Evolutionary conservation across 23 tunicate species (phyloP).

Genomic region (Aplidium turbinatum): DNA sequence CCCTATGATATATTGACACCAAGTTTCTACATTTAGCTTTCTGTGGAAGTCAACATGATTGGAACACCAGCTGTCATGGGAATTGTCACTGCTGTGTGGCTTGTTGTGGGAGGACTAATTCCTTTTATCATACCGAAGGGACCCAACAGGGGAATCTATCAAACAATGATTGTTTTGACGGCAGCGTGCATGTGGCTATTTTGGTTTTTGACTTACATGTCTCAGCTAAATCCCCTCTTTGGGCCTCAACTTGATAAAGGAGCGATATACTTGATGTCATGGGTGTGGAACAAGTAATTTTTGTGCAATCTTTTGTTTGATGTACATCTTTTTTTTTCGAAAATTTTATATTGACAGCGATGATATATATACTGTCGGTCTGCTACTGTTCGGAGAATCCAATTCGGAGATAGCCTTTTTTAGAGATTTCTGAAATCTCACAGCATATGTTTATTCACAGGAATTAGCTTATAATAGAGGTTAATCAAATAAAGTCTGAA

Average conservation of each 20-base stretch:
- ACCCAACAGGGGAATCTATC: constrained; percentile 72
- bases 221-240: constrained; percentile 88
- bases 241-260: constrained; percentile 80
- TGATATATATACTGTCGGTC: too few relatives aligned
- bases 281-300: constrained; percentile 68
- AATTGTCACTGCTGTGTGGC: constrained; percentile 77
- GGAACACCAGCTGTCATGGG: constrained; percentile 44
- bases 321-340: neutral
- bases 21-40: too few relatives aligned
- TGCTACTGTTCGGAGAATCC: too few relatives aligned
- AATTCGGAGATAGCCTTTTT: too few relatives aligned
- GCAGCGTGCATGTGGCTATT: constrained; percentile 93
- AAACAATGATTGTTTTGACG: constrained; percentile 76
- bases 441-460: too few relatives aligned
- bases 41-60: constrained; percentile 18
- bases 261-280: constrained; percentile 52
- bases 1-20: too few relatives aligned
- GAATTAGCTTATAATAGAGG: too few relatives aligned
- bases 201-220: constrained; percentile 85
- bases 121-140: constrained; percentile 80
- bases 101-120: constrained; percentile 59
- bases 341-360: too few relatives aligned
- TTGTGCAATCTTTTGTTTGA: constrained; percentile 8
- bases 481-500: too few relatives aligned
- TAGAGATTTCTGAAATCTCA: too few relatives aligned